Conservation (phyloP, 2,113 vertebrate species). For the Leptocoma aspasia region DNA sequence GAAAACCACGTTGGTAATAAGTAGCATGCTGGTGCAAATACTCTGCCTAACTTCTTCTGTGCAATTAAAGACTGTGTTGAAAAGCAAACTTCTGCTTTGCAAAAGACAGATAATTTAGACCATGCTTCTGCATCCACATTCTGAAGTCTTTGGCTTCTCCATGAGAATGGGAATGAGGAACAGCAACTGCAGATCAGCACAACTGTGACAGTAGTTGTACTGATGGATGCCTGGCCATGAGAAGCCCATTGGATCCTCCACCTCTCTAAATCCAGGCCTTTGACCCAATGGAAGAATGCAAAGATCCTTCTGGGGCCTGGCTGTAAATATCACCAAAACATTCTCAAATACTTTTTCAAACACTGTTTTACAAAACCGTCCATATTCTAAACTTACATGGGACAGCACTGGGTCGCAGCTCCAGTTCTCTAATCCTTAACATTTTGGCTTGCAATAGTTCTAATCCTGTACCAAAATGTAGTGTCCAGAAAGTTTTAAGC, state of each 20-base stretch:
- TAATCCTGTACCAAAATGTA: not conserved
- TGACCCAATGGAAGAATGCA: not conserved
- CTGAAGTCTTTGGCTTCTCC: not conserved
- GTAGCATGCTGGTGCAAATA: conserved; percentile 31
- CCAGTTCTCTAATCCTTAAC: not conserved
- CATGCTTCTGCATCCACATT: conserved; percentile 3
- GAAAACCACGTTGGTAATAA: conserved; percentile 24
- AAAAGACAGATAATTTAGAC: conserved; percentile 45
- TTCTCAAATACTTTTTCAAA: not conserved
- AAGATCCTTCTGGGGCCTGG: not conserved
- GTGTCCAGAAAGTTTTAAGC: not conserved
- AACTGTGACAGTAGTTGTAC: not conserved
- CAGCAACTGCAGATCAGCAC: not conserved
- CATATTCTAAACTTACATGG: not conserved
- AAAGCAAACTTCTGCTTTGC: conserved; percentile 48
- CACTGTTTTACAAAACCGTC: not conserved
- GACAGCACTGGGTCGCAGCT: not conserved
- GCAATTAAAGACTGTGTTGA: conserved; percentile 40
- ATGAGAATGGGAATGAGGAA: not conserved
- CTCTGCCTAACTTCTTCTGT: conserved; percentile 1
- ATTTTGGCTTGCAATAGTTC: not conserved
- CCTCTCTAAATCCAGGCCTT: not conserved
- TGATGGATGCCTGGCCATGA: not conserved
- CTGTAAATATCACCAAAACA: not conserved
- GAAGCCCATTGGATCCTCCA: not conserved